A percentile compares a stretch with the other conserved stretches of the same genome.
Evolutionary conservation across 2,113 vertebrate genomes (phyloP).

Genomic region (Epinephelus cyanopodus): DNA sequence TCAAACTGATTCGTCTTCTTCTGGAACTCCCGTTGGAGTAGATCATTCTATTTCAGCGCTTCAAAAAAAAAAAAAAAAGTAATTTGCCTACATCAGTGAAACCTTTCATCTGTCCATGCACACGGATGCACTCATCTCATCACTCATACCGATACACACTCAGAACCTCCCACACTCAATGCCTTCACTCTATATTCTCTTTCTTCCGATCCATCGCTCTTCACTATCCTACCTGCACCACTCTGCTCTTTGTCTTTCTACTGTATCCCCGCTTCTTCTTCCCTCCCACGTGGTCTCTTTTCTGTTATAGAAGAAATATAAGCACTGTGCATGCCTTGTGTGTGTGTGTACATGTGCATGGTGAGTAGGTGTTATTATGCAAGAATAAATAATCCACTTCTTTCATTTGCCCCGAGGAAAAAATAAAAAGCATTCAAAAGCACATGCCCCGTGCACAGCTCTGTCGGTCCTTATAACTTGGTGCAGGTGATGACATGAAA

Average conservation of each 20-base stretch:
- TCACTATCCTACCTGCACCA: conserved; percentile 11
- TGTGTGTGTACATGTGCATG: conserved; percentile 13
- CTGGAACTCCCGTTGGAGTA: conserved; percentile 15
- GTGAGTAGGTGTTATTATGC: conserved; percentile 72
- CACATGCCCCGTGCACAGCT: too few species aligned
- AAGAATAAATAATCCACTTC: conserved; percentile 56
- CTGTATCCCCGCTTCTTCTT: conserved; percentile 16
- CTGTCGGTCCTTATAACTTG: too few species aligned
- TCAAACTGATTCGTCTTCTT: conserved; percentile 24
- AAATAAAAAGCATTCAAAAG: conserved; percentile 39
- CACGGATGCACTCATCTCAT: conserved; percentile 14
- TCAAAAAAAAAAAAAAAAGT: conserved; percentile 44
- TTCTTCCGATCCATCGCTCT: background rate
- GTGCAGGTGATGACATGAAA: too few species aligned
- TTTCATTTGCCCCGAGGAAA: conserved; percentile 60
- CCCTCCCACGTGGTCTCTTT: conserved; percentile 33
- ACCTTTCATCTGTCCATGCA: conserved; percentile 53
- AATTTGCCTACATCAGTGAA: conserved; percentile 55
- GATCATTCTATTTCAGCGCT: conserved; percentile 52
- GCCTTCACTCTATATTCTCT: background rate
- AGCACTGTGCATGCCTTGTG: background rate
- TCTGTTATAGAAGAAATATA: conserved; percentile 6
- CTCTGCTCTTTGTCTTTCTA: conserved; percentile 50
- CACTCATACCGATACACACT: background rate
- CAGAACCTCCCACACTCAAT: conserved; percentile 10